These are phyloP conservation scores for Aix galericulata DNA, from an alignment of 2,113 vertebrate species.

Conservation along the genomic window DNA sequence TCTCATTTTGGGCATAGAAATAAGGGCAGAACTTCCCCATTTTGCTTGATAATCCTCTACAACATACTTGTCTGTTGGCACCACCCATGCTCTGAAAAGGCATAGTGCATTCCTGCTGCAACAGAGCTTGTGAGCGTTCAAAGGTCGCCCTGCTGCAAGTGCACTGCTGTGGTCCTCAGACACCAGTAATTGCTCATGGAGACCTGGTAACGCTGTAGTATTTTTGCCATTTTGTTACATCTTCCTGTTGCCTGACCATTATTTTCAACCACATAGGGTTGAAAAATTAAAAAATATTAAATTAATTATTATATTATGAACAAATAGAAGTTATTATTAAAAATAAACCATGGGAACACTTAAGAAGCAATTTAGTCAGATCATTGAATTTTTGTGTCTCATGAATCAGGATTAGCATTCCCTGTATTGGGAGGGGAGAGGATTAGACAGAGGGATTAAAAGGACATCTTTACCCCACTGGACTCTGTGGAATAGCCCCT, in stretches of 20 bases:
- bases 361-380: slow-evolving; percentile 15
- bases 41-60: neutral
- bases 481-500: slow-evolving; percentile 77
- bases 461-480: slow-evolving; percentile 74
- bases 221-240: neutral
- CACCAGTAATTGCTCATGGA: neutral
- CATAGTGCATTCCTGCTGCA: accelerated
- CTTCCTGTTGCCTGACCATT: neutral
- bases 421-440: slow-evolving; percentile 31
- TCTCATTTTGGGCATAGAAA: neutral
- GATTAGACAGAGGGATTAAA: slow-evolving; percentile 71
- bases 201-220: neutral
- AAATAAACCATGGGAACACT: neutral
- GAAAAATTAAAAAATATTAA: too few relatives aligned
- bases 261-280: neutral
- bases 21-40: neutral
- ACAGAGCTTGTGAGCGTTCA: neutral
- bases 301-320: too few relatives aligned
- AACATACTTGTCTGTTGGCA: neutral
- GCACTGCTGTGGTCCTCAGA: neutral
- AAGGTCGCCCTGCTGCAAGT: neutral
- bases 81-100: neutral
- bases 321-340: neutral
- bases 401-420: slow-evolving; percentile 49
- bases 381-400: slow-evolving; percentile 17